A percentile compares a stretch with the other conserved stretches of the same genome.
Evolutionary conservation across 1,140 invertebrate species (phyloP).

Genomic region (Onthophagus taurus): DNA sequence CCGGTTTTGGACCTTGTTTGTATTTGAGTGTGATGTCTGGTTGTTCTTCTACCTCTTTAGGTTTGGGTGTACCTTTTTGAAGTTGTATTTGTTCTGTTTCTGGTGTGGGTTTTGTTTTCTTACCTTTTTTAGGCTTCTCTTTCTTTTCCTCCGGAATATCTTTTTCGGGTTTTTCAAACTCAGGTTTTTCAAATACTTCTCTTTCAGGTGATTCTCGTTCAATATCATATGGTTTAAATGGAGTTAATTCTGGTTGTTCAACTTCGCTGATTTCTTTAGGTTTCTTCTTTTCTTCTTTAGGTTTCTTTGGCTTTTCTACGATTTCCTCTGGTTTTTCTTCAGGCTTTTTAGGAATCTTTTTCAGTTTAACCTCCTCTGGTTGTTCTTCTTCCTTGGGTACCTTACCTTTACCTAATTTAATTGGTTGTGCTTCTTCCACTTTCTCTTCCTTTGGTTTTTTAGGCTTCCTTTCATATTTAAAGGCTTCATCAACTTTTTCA

Average conservation of each 20-base stretch:
- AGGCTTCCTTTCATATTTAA: constrained; percentile 27
- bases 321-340: constrained; percentile 16
- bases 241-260: constrained; percentile 28
- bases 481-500: constrained; percentile 19
- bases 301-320: constrained; percentile 23
- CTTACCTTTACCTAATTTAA: constrained; percentile 43
- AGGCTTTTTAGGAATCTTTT: constrained; percentile 31
- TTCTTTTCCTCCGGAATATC: constrained; percentile 18
- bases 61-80: constrained; percentile 23
- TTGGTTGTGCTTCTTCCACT: constrained; percentile 41
- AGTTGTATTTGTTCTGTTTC: constrained; percentile 28
- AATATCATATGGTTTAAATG: constrained; percentile 24
- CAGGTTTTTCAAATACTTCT: constrained; percentile 17
- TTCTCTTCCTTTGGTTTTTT: constrained; percentile 34
- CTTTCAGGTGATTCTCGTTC: constrained; percentile 20
- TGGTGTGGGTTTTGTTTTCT: constrained; percentile 17
- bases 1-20: constrained; percentile 41
- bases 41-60: constrained; percentile 36
- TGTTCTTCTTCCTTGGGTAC: constrained; percentile 41
- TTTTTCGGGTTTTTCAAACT: constrained; percentile 25
- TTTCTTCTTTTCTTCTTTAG: constrained; percentile 19
- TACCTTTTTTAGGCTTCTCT: constrained; percentile 15
- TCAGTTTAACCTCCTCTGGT: constrained; percentile 33
- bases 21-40: constrained; percentile 48
- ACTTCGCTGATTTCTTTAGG: constrained; percentile 21